Conservation (phyloP, 2,888 invertebrate species). For the Melolontha melolontha region DNA sequence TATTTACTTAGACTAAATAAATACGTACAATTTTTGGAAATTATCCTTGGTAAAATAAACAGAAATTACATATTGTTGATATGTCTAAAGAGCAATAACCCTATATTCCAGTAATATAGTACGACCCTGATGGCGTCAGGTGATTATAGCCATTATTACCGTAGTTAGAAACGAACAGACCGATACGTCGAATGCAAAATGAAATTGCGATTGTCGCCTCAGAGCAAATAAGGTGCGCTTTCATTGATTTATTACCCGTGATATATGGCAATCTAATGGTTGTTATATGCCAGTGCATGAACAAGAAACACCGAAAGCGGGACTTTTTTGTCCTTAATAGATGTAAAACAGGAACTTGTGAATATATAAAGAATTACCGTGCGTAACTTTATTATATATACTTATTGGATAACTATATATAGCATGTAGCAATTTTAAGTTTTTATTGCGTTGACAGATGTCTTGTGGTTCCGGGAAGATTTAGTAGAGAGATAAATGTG, state of each 20-base stretch:
- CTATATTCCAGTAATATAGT: slow-evolving; percentile 15
- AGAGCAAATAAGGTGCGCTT: slow-evolving; percentile 37
- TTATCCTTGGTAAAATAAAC: slow-evolving; percentile 4
- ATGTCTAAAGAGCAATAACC: slow-evolving; percentile 28
- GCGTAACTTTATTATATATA: too few species aligned
- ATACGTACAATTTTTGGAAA: background rate
- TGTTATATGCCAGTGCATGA: slow-evolving; percentile 15
- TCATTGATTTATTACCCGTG: slow-evolving; percentile 32
- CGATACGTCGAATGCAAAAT: slow-evolving; percentile 38
- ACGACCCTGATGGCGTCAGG: slow-evolving; percentile 32
- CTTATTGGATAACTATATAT: too few species aligned
- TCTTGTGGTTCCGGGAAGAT: too few species aligned
- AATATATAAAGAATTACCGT: too few species aligned
- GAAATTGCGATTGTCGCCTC: slow-evolving; percentile 38
- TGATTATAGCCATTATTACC: slow-evolving; percentile 33
- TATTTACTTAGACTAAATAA: too few species aligned
- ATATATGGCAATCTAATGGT: slow-evolving; percentile 36
- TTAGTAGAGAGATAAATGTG: too few species aligned
- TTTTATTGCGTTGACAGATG: too few species aligned
- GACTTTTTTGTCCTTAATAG: background rate
- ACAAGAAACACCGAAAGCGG: slow-evolving; percentile 13
- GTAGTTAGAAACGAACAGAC: slow-evolving; percentile 13
- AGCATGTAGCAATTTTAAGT: too few species aligned
- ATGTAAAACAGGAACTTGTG: too few species aligned
- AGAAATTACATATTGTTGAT: slow-evolving; percentile 1